Evolutionary conservation across 2,113 vertebrate species (phyloP), one percentile per base, ranked within the genome.

Genomic region (Chascanopsetta lugubris): DNA sequence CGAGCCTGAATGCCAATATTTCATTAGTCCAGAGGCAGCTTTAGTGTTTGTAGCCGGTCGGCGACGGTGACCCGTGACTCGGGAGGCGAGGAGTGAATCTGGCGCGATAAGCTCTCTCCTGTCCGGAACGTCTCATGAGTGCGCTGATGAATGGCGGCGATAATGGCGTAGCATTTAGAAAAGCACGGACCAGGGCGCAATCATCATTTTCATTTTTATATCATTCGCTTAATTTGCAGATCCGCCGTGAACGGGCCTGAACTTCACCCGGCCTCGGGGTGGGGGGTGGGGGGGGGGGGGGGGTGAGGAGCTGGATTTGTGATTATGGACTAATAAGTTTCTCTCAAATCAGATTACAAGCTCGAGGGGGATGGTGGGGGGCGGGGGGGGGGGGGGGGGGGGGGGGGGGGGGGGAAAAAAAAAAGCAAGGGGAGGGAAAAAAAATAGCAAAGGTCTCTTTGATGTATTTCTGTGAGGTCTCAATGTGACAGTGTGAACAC

Each of bases 291-390:
- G n/a, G n/a, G n/a, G n/a, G n/a, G n/a, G n/a, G n/a, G 36, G 61
- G 56, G 58, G 79, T 22, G 62, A 76, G 72, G 40, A 70, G 72
- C 53, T 47, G 59, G 55, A 61, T 72, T 67, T 82, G 42, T 84
- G 62, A 84, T 87, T 72, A 77, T 36, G 56, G 55, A 64, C 69
- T 75, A 74, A 71, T 76, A 45, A 1, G 34, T 73, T 80, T 83
- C 77, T 72, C 65, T 69, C 55, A 57, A 82, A 82, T 87, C 77
- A n/a, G 62, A 86, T 87, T 72, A 81, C 61, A 79, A 49, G 85
- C 76, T 43, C 72, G 54, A 62, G 66, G 29, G 5, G n/a, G n/a
- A 17, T 15, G 0, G 4, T 1, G 38, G 38, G 17, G 38, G 47
- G 25, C n/a, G n/a, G n/a, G n/a, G n/a, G n/a, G n/a, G n/a, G n/a